Percentiles rank a stretch among this genome's conserved stretches.
Evolutionary conservation across 2,113 vertebrate genomes (phyloP).

Genomic region (Phylloscopus trochilus): DNA sequence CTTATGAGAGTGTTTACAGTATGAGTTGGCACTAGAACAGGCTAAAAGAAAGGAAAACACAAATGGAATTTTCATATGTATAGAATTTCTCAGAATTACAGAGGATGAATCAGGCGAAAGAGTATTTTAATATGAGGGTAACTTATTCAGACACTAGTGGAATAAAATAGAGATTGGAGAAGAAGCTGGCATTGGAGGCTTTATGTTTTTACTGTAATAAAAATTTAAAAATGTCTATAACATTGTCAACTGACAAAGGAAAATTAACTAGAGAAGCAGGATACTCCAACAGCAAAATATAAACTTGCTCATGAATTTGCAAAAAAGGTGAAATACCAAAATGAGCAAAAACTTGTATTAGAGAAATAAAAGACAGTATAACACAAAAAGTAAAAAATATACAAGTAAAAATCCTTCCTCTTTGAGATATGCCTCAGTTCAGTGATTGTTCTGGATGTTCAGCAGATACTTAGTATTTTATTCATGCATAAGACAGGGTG

Average conservation of each 20-base stretch:
- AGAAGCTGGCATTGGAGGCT: not conserved
- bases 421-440: not conserved
- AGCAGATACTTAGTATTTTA: not conserved
- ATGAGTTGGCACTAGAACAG: not conserved
- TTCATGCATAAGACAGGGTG: not conserved
- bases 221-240: not conserved
- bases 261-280: not conserved
- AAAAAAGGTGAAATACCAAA: not conserved
- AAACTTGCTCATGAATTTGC: not conserved
- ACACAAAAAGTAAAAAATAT: not conserved
- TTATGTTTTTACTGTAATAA: not conserved
- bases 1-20: not conserved
- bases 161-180: not conserved
- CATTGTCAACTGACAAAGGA: not conserved
- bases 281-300: not conserved
- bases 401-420: not conserved
- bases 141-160: not conserved
- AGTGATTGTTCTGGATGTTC: not conserved
- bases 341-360: not conserved
- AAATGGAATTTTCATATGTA: not conserved
- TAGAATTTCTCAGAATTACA: not conserved
- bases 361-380: not conserved
- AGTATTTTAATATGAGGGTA: not conserved
- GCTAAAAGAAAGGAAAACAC: not conserved
- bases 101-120: not conserved